Evolutionary conservation across 1,140 invertebrate genomes (phyloP), one percentile per base, ranked within the genome.

Genomic region (Rhagoletis zephyria): DNA sequence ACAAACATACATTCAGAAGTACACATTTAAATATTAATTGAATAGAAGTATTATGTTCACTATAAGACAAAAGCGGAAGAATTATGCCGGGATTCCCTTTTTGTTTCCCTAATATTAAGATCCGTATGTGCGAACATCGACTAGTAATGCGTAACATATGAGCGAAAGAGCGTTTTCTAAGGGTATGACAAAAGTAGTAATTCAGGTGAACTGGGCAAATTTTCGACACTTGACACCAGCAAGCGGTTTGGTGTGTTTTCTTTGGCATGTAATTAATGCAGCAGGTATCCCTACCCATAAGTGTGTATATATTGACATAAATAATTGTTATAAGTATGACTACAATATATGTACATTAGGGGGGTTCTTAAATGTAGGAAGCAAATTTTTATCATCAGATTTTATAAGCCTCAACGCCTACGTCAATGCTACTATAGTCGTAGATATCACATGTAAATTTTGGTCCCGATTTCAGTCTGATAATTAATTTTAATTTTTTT

Each of bases 191-290:
- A 40, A 85, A 67, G 0, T 30, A 30, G 40, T 19, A 67, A 4
- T 67, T 85, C 42, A 16, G 60, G 40, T 85, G 56, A 40, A 85
- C 6, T 61, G 77, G 16, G 77, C n/a, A 7, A 40, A 14, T 85
- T 85, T 30, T 85, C 59, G 77, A 19, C 56, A 9, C 19, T 10
- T 6, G 81, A 51, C 16, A 65, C 12, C 61, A 30, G 85, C 30
- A 65, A 7, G 42, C 65, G 61, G 16, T 59, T 42, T 30, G n/a
- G 3, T 42, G 19, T 30, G 9, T 59, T 87, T 67, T 86, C n/a
- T 86, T 12, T 56, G 10, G 10, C 10, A 10, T 7, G 51, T 56
- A 56, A 56, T 2, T 30, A 30, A 30, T 30, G 30, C 30, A 30
- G 30, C 30, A 30, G 30, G 30, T 30, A 30, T 30, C 1, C 30